A percentile compares a stretch with the other conserved stretches of the same genome.
These are phyloP conservation scores for Apaloderma vittatum DNA, from an alignment of 2,113 vertebrate genomes.

Conservation along the genomic window DNA sequence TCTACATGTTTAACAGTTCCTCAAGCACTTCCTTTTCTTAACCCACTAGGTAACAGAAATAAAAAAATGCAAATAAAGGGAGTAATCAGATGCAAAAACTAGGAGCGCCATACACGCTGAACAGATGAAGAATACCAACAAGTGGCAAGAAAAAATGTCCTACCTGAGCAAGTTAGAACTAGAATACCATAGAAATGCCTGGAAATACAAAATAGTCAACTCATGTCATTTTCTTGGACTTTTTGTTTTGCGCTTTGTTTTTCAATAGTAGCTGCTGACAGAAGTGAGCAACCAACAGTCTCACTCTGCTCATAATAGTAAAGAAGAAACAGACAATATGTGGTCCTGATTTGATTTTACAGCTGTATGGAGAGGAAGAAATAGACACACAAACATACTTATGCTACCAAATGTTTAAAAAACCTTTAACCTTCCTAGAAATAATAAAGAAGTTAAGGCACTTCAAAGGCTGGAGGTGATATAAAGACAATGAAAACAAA, in stretches of 20 bases:
- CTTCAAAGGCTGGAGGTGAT: background rate
- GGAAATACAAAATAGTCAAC: background rate
- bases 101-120: background rate
- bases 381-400: background rate
- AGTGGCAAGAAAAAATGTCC: background rate
- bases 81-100: background rate
- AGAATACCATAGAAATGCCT: background rate
- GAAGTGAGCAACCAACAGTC: background rate
- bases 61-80: background rate
- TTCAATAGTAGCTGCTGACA: background rate
- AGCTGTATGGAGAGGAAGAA: background rate
- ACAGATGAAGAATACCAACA: background rate
- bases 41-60: background rate
- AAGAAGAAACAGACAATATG: background rate
- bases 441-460: background rate
- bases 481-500: background rate
- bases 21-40: background rate
- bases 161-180: background rate
- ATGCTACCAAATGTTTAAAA: background rate
- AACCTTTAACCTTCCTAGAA: background rate
- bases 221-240: background rate
- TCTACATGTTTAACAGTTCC: background rate
- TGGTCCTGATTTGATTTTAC: background rate
- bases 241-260: background rate
- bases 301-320: background rate